Conservation (phyloP, 1,140 invertebrate species). For the Mizuhopecten yessoensis region DNA sequence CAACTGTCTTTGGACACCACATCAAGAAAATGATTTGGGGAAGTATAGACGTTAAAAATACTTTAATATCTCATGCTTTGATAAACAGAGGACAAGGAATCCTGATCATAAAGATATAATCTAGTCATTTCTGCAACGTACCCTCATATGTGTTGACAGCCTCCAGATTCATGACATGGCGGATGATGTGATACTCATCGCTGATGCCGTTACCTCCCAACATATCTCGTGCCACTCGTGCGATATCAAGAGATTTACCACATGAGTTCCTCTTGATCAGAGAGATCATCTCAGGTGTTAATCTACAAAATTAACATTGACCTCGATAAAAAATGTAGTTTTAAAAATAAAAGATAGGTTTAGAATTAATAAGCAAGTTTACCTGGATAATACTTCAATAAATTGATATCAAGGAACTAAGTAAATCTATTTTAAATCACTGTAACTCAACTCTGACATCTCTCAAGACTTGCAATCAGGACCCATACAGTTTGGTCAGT, state of each 20-base stretch:
- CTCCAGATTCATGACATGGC: conserved; percentile 99
- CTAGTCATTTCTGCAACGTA: conserved; percentile 70
- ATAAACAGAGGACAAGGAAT: no score
- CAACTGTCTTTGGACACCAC: no score
- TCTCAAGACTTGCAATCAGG: neutral
- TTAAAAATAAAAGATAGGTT: no score
- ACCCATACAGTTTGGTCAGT: neutral
- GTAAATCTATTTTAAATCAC: no score
- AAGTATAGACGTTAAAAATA: no score
- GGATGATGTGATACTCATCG: conserved; percentile 88
- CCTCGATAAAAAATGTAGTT: no score
- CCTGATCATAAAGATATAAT: neutral
- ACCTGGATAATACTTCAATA: no score
- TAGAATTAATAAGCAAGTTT: no score
- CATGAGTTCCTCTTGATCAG: conserved; percentile 98
- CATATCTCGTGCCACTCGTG: conserved; percentile 95
- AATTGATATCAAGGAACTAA: no score
- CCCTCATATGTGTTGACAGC: conserved; percentile 99
- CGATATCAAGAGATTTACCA: conserved; percentile 97
- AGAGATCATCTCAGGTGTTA: conserved; percentile 97
- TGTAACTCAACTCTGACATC: no score
- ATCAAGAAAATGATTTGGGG: no score
- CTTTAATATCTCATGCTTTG: no score
- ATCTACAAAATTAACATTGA: conserved; percentile 84
- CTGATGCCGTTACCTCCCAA: conserved; percentile 88